Percentiles rank a stretch among this genome's conserved stretches.
These are phyloP conservation scores for Nycteola revayana DNA, from an alignment of 2,888 invertebrate genomes.

Conservation along the genomic window DNA sequence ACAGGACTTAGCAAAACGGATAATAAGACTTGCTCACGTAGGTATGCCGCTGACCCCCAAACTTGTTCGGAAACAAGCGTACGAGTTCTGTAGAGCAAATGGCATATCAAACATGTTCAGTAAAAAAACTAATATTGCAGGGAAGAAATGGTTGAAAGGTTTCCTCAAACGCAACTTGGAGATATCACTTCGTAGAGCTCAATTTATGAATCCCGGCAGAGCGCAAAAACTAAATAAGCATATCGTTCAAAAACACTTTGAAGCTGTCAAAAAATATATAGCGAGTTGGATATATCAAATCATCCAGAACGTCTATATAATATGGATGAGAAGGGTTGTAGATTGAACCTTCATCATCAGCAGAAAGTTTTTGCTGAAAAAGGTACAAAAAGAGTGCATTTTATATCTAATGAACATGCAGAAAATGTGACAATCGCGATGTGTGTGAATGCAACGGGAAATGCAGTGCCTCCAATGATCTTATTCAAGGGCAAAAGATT, in stretches of 20 bases:
- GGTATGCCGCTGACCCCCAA: slow-evolving; percentile 20
- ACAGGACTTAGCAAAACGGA: slow-evolving; percentile 21
- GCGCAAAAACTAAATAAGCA: slow-evolving; percentile 33
- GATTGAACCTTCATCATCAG: slow-evolving; percentile 28
- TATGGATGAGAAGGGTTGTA: slow-evolving; percentile 32
- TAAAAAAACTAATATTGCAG: slow-evolving; percentile 14
- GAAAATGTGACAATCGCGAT: slow-evolving; percentile 2
- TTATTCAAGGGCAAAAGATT: slow-evolving; percentile 12
- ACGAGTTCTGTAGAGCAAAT: slow-evolving; percentile 28
- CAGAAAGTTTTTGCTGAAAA: slow-evolving; percentile 26
- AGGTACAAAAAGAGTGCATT: slow-evolving; percentile 28
- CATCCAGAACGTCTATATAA: slow-evolving; percentile 26
- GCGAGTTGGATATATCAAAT: slow-evolving; percentile 2
- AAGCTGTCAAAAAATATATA: slow-evolving; percentile 1
- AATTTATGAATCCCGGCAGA: slow-evolving; percentile 33
- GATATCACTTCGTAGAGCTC: slow-evolving; percentile 18
- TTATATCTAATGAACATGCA: slow-evolving; percentile 16
- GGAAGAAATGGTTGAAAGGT: slow-evolving; percentile 27
- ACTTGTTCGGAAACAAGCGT: slow-evolving; percentile 18
- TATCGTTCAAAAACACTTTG: slow-evolving; percentile 27
- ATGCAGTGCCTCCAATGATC: neutral
- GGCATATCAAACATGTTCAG: slow-evolving; percentile 28
- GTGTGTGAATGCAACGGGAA: slow-evolving; percentile 10
- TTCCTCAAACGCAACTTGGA: slow-evolving; percentile 28
- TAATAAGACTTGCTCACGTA: slow-evolving; percentile 19